Evolutionary conservation across 2,888 invertebrate species (phyloP), one percentile per base, ranked within the genome.

Genomic region (Crepidodera aurea): DNA sequence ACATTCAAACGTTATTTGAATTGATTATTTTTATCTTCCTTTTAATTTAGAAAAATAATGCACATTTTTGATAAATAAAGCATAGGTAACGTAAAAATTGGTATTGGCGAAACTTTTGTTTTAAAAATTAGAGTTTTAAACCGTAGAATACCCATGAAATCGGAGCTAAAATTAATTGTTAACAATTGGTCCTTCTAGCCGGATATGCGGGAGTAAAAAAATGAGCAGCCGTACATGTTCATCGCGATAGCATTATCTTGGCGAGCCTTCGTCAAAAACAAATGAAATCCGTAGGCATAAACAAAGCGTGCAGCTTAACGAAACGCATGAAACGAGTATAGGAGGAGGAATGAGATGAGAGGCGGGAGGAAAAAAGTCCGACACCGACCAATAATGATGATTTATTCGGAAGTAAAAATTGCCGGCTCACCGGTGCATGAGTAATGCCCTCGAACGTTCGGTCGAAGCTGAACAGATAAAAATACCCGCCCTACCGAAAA

Each of bases 351-450:
- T 51, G 58, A 56, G 61, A 67, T 62, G 68, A 22, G 29, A 58
- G 63, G 65, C 62, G 62, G 65, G 58, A 60, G 39, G 51, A 56
- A 58, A 63, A 69, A 66, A 69, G 71, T 66, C 74, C 68, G 72
- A 72, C 75, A 79, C 78, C 77, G 80, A 81, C 82, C 83, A 83
- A 84, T 85, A 84, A 84, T 84, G 84, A 84, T 84, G 84, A 84
- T 85, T 84, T 84, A 84, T 84, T 78, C 82, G 81, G 68, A 69
- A 81, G 81, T 83, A 82, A 83, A 83, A 84, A 84, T 84, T 83
- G 83, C 83, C 82, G 82, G 81, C 80, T 80, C 81, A 80, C 82
- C 80, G 80, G 80, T 82, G 81, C 79, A 83, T 83, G 83, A 84
- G 81, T 83, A 83, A 84, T 83, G 82, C 82, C 79, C 71, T 70